Evolutionary conservation across 2,113 vertebrate genomes (phyloP).

Genomic region (Galeopterus variegatus): DNA sequence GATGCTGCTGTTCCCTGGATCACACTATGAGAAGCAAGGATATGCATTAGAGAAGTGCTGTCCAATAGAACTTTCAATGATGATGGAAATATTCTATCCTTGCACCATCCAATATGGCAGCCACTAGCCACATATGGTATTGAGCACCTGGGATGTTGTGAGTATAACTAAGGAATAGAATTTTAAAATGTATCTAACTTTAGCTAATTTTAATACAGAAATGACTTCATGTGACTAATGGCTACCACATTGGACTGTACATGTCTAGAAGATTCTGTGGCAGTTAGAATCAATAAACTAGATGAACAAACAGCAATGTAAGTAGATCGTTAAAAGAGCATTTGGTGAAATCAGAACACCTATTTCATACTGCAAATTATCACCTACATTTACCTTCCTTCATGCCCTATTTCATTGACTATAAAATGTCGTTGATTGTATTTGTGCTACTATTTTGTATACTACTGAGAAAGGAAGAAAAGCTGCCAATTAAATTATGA

Average conservation of each 20-base stretch:
- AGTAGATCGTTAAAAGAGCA: too few relatives aligned
- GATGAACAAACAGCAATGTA: not conserved
- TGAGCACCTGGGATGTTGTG: not conserved
- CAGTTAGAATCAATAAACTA: not conserved
- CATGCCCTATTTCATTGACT: too few relatives aligned
- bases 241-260: not conserved
- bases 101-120: not conserved
- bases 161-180: not conserved
- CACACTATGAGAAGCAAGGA: not conserved
- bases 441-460: not conserved
- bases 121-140: accelerated
- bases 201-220: not conserved
- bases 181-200: not conserved
- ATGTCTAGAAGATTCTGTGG: not conserved
- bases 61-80: not conserved
- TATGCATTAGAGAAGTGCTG: not conserved
- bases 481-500: not conserved
- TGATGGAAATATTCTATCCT: too few relatives aligned
- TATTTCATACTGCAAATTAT: not conserved
- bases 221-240: not conserved
- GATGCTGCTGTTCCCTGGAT: not conserved
- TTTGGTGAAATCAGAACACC: too few relatives aligned
- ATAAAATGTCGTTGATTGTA: not conserved
- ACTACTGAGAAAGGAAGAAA: not conserved
- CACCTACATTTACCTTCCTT: not conserved